Conservation (phyloP, 2,797 vertebrate genomes). For the Synaphobranchus kaupii region DNA sequence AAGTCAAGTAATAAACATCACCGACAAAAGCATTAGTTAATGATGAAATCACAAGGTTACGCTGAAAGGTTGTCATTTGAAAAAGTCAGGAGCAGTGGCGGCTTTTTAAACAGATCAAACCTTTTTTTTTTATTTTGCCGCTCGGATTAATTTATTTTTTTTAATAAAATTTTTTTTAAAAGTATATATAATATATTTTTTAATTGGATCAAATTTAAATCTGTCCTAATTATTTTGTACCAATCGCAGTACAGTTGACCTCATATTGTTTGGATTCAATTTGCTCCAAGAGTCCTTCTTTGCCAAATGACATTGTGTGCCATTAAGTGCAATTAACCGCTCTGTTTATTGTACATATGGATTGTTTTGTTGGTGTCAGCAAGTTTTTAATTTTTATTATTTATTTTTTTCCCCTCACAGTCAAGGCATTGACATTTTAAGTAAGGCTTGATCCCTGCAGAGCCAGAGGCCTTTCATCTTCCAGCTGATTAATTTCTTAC, state of each 20-base stretch:
- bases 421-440: conserved; percentile 75
- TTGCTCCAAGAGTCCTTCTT: conserved; percentile 50
- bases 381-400: conserved; percentile 48
- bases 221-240: conserved; percentile 43
- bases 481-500: conserved; percentile 51
- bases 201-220: conserved; percentile 7
- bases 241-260: conserved; percentile 63
- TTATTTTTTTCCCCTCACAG: conserved; percentile 40
- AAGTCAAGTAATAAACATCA: background rate
- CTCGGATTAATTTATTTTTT: background rate
- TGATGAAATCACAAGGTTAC: background rate
- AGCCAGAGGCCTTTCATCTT: conserved; percentile 65
- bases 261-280: conserved; percentile 68
- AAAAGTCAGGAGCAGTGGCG: background rate
- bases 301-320: conserved; percentile 64
- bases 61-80: background rate
- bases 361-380: conserved; percentile 63
- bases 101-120: background rate
- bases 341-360: conserved; percentile 65
- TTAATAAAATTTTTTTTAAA: too few relatives aligned
- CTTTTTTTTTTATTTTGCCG: conserved; percentile 23
- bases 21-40: background rate
- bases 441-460: conserved; percentile 64
- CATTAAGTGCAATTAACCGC: conserved; percentile 76
- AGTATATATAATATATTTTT: too few relatives aligned